phyloP scores from a whole-genome alignment of 2,797 vertebrate species.

The Melanogrammus aeglefinus region DNA sequence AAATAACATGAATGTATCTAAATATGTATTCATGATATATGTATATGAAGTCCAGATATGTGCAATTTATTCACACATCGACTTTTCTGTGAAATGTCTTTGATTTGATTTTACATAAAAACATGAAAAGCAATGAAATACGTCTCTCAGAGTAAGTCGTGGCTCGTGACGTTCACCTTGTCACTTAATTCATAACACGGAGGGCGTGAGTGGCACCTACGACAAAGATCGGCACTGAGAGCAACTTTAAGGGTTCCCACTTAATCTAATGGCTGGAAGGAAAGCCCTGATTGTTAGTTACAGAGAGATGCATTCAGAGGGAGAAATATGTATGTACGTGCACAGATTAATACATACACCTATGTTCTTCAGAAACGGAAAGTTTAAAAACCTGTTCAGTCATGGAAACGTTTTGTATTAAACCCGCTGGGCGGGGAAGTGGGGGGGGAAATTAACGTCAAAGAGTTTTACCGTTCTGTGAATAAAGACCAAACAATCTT shows the following conservation, averaged over 20 bases:
- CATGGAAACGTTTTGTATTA: slow-evolving; percentile 17
- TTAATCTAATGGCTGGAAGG: too few species aligned
- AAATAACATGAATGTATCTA: background rate
- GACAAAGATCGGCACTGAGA: too few species aligned
- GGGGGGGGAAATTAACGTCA: slow-evolving; percentile 27
- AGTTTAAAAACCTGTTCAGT: slow-evolving; percentile 17
- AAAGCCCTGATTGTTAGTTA: background rate
- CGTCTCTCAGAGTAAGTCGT: too few species aligned
- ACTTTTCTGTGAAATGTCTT: background rate
- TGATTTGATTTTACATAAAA: background rate
- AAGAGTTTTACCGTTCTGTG: slow-evolving; percentile 27
- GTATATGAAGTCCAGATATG: background rate
- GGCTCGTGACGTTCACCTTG: too few species aligned
- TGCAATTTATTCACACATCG: background rate
- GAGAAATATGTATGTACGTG: background rate
- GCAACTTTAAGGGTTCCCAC: too few species aligned
- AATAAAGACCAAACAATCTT: slow-evolving; percentile 37
- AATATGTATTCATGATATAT: background rate
- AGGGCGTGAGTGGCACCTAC: too few species aligned
- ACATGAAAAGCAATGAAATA: too few species aligned
- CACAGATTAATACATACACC: background rate
- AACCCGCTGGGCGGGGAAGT: slow-evolving; percentile 20
- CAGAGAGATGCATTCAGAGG: background rate
- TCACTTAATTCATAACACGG: too few species aligned
- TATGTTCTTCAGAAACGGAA: slow-evolving; percentile 4